Evolutionary conservation across 2,888 invertebrate species (phyloP), one percentile per base, ranked within the genome.

Genomic region (Cristatella mucedo): DNA sequence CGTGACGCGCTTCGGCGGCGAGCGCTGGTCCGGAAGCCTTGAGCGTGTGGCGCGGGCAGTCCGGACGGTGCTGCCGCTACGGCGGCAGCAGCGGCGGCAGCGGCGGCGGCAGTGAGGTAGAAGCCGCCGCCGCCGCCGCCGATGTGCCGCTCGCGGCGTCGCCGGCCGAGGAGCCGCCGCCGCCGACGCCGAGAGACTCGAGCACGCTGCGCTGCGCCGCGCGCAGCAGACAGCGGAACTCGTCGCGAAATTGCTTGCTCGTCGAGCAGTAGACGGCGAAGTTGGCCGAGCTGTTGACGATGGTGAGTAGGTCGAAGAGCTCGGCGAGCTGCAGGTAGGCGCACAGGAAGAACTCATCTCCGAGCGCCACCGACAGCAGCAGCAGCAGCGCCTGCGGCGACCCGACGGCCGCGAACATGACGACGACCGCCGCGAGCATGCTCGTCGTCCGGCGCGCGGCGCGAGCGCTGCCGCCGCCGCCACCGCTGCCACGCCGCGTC

Each of bases 191-290:
- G n/a, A n/a, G n/a, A n/a, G n/a, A n/a, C n/a, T n/a, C n/a, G n/a
- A n/a, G n/a, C n/a, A n/a, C n/a, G n/a, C n/a, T n/a, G n/a, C n/a
- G n/a, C n/a, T n/a, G n/a, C n/a, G n/a, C n/a, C n/a, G n/a, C n/a
- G n/a, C n/a, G n/a, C n/a, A n/a, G n/a, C n/a, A n/a, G n/a, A n/a
- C n/a, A n/a, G n/a, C n/a, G n/a, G n/a, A 26, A 26, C 9, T 9
- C n/a, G 26, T 26, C n/a, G n/a, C 36, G 36, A 19, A 36, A 36
- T 20, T 21, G 36, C 18, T n/a, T 22, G 24, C 24, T 36, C 36
- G 26, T 36, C 6, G 19, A 6, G 24, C 36, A 36, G 24, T 36
- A 36, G 36, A 36, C 26, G 21, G 26, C n/a, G 19, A 36, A 36
- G 36, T 36, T 36, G 5, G 6, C 4, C 15, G 36, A 36, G 18